Percentiles rank a stretch among this genome's conserved stretches.
Evolutionary conservation across 2,113 vertebrate genomes (phyloP).

Genomic region (Lophochroa leadbeateri): DNA sequence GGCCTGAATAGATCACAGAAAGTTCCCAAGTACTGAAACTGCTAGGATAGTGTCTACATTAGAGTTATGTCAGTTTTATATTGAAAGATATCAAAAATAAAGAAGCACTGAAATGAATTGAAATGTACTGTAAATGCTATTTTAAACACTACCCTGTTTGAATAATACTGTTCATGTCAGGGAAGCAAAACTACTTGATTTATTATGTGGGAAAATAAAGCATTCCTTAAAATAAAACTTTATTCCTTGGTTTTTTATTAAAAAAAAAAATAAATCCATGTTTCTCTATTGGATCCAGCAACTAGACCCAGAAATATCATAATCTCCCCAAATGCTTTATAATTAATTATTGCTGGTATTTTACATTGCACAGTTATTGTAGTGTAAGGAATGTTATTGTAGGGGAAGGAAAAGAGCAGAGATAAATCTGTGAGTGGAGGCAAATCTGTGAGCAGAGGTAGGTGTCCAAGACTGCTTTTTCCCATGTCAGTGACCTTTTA

Average conservation of each 20-base stretch:
- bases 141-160: background rate
- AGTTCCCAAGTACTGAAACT: background rate
- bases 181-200: background rate
- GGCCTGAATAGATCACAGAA: background rate
- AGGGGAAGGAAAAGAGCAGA: background rate
- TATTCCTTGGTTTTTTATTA: background rate
- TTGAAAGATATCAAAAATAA: background rate
- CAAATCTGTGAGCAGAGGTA: background rate
- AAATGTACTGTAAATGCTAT: background rate
- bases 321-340: background rate
- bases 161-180: background rate
- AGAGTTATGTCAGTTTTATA: background rate
- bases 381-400: background rate
- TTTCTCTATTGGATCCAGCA: background rate
- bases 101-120: background rate
- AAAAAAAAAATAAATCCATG: background rate
- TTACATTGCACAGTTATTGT: background rate
- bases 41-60: background rate
- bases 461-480: background rate
- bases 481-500: background rate
- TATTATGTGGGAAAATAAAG: background rate
- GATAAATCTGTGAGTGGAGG: background rate
- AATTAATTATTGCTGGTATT: background rate
- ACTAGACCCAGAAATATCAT: background rate
- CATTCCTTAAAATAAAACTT: background rate